Evolutionary conservation across 2,113 vertebrate genomes (phyloP).

Genomic region (Gymnogyps californianus): DNA sequence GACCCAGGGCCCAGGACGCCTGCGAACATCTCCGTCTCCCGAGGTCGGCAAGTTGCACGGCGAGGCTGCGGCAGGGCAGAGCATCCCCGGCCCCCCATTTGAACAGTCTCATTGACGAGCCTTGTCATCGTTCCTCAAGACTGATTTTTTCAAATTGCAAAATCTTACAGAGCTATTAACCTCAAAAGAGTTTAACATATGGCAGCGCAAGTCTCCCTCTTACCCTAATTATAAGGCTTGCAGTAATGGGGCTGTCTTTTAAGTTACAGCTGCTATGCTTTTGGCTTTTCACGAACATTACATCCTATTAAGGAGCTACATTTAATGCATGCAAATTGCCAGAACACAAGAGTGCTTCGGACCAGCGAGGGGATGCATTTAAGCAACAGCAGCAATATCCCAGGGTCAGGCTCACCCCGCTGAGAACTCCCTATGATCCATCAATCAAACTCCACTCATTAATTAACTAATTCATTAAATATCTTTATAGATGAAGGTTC

Average conservation of each 20-base stretch:
- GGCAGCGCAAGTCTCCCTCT: slow-evolving; percentile 75
- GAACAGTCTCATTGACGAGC: slow-evolving; percentile 8
- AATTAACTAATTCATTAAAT: slow-evolving; percentile 78
- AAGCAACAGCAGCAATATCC: slow-evolving; percentile 44
- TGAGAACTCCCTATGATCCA: slow-evolving; percentile 63
- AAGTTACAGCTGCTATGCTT: slow-evolving; percentile 77
- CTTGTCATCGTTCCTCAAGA: slow-evolving; percentile 69
- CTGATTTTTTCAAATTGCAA: slow-evolving; percentile 77
- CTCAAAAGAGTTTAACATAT: slow-evolving; percentile 80
- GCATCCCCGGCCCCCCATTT: background rate
- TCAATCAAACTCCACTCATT: slow-evolving; percentile 72
- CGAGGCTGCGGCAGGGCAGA: background rate
- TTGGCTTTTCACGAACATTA: slow-evolving; percentile 75
- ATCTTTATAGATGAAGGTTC: slow-evolving; percentile 71
- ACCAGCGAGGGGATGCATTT: slow-evolving; percentile 59
- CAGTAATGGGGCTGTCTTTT: slow-evolving; percentile 80
- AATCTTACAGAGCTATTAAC: slow-evolving; percentile 81
- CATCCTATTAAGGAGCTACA: slow-evolving; percentile 77
- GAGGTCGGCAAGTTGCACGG: fast-evolving
- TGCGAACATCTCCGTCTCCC: fast-evolving
- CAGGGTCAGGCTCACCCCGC: slow-evolving; percentile 73
- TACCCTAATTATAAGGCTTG: slow-evolving; percentile 79
- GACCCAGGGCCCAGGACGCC: background rate
- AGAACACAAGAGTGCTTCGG: slow-evolving; percentile 24
- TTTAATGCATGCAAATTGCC: slow-evolving; percentile 78